Evolutionary conservation across 2,888 invertebrate species (phyloP).

Genomic region (Caenorhabditis macrosperma): DNA sequence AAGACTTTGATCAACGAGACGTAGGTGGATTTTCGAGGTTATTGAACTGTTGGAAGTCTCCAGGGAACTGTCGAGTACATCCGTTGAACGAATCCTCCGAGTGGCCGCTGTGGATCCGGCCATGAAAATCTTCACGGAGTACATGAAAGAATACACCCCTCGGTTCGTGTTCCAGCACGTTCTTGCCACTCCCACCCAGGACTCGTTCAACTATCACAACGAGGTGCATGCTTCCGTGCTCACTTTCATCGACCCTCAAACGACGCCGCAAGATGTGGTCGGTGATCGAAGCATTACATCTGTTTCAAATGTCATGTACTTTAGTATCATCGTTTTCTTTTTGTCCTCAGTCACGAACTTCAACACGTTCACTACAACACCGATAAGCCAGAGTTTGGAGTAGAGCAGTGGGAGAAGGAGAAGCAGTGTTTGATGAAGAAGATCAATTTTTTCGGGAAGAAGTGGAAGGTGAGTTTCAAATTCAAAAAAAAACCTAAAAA

Average conservation of each 20-base stretch:
- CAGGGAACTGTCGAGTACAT: not conserved
- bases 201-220: constrained; percentile 49
- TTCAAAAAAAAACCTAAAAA: too few relatives aligned
- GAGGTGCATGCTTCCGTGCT: constrained; percentile 42
- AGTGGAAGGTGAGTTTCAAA: too few relatives aligned
- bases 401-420: constrained; percentile 16
- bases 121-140: constrained; percentile 35
- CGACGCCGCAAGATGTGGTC: constrained; percentile 26
- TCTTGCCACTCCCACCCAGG: constrained; percentile 18
- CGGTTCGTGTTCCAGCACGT: constrained; percentile 51
- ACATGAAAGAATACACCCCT: constrained; percentile 33
- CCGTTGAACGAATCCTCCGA: constrained; percentile 29
- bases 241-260: constrained; percentile 27
- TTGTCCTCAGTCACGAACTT: constrained; percentile 42
- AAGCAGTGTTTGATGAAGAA: constrained; percentile 31
- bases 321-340: constrained; percentile 35
- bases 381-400: constrained; percentile 32
- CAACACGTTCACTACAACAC: constrained; percentile 42
- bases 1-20: constrained; percentile 24
- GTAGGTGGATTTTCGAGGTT: not conserved
- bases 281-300: too few relatives aligned
- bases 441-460: constrained; percentile 6
- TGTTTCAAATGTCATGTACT: too few relatives aligned
- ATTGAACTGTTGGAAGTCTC: not conserved
- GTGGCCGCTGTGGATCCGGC: constrained; percentile 32